Evolutionary conservation across 2,113 vertebrate species (phyloP).

Genomic region (Seriola dumerili): DNA sequence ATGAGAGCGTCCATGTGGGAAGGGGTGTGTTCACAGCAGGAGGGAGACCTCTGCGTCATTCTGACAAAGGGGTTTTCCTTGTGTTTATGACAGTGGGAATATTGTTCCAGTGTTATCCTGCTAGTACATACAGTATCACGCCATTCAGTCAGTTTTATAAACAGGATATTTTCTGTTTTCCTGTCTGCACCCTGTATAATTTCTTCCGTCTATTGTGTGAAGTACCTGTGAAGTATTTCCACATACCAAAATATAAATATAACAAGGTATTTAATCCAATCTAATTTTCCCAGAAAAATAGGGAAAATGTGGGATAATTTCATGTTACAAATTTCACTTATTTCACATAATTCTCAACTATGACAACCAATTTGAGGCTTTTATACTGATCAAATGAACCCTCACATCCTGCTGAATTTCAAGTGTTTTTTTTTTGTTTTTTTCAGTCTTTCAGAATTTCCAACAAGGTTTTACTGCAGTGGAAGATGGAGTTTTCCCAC

Average conservation of each 20-base stretch:
- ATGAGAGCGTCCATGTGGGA: slow-evolving; percentile 69
- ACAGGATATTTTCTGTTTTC: slow-evolving; percentile 18
- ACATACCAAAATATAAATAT: not conserved
- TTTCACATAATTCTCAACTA: not conserved
- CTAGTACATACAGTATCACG: slow-evolving; percentile 3
- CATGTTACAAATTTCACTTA: not conserved
- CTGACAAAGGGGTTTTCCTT: slow-evolving; percentile 73
- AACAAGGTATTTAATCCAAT: not conserved
- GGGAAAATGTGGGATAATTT: too few species aligned
- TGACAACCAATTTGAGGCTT: not conserved
- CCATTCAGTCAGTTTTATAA: not conserved
- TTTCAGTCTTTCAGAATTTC: not conserved
- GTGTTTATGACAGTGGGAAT: slow-evolving; percentile 59
- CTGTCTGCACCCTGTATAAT: slow-evolving; percentile 2
- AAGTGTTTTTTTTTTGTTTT: not conserved
- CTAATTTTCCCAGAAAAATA: too few species aligned
- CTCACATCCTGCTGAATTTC: not conserved
- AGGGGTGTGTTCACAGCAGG: slow-evolving; percentile 61
- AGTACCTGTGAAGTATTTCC: slow-evolving; percentile 22
- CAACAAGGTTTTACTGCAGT: not conserved
- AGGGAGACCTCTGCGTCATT: slow-evolving; percentile 68
- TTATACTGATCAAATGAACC: not conserved
- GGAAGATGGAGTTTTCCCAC: not conserved
- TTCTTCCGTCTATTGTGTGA: slow-evolving; percentile 37
- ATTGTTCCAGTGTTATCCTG: slow-evolving; percentile 52